Conservation (phyloP, 2,888 invertebrate species). For the Chalcis sispes region DNA sequence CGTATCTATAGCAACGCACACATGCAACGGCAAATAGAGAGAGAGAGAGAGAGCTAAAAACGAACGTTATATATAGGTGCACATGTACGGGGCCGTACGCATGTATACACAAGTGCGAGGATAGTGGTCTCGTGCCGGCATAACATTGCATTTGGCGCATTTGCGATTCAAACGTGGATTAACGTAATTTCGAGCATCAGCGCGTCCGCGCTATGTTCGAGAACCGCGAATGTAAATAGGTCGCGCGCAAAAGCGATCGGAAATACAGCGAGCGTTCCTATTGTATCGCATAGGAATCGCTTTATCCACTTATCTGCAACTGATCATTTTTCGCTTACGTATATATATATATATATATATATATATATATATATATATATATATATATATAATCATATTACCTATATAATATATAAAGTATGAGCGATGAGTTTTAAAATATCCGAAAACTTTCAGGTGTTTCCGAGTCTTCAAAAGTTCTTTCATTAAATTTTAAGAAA, state of each 20-base stretch:
- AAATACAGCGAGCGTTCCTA: not conserved
- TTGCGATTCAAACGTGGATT: conserved; percentile 50
- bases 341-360: too few relatives aligned
- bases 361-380: too few relatives aligned
- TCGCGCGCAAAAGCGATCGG: conserved; percentile 21
- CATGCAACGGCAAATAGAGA: not conserved
- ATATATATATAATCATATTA: too few relatives aligned
- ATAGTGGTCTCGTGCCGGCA: conserved; percentile 6
- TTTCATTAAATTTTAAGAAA: too few relatives aligned
- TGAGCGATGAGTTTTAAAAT: too few relatives aligned
- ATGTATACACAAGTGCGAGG: not conserved
- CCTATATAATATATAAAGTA: too few relatives aligned
- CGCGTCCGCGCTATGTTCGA: too few relatives aligned
- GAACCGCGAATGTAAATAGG: conserved; percentile 28
- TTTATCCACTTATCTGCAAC: not conserved
- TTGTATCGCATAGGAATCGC: not conserved
- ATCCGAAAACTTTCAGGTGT: too few relatives aligned
- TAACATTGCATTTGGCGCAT: conserved; percentile 41
- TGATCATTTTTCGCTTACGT: not conserved
- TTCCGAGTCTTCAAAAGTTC: too few relatives aligned
- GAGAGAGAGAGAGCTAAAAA: not conserved
- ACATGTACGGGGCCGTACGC: not conserved
- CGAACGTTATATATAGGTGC: not conserved
- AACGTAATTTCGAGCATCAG: conserved; percentile 44
- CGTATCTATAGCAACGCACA: too few relatives aligned